Evolutionary conservation across 1,140 invertebrate genomes (phyloP).

Genomic region (Leptinotarsa undecemlineata): DNA sequence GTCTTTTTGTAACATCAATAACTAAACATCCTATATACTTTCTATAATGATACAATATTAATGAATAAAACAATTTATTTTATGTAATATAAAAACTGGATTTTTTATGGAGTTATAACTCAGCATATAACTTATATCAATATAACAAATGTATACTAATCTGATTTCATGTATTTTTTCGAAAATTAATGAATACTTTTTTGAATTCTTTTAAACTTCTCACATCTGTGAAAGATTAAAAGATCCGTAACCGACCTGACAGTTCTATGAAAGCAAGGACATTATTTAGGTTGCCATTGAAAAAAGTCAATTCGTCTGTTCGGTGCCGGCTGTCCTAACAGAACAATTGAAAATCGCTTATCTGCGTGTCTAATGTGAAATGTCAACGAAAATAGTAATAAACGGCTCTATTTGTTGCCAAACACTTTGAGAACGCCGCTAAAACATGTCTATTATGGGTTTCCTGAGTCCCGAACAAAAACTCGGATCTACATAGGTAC

Average conservation of each 20-base stretch:
- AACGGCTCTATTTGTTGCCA: constrained; percentile 44
- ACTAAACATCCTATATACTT: no score
- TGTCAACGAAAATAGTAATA: constrained; percentile 44
- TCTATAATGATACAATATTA: no score
- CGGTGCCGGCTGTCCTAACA: constrained; percentile 28
- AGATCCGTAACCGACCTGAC: constrained; percentile 15
- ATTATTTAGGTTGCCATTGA: constrained; percentile 27
- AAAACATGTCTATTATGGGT: constrained; percentile 42
- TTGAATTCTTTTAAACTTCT: neutral
- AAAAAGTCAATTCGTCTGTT: constrained; percentile 22
- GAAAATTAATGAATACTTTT: neutral
- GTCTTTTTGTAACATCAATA: no score
- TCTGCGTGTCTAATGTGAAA: constrained; percentile 41
- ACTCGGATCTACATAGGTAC: neutral
- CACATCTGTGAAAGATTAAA: constrained; percentile 1
- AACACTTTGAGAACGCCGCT: constrained; percentile 43
- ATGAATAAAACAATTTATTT: no score
- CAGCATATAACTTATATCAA: no score
- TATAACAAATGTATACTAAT: neutral
- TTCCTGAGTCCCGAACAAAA: neutral
- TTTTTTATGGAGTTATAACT: no score
- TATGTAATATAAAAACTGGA: no score
- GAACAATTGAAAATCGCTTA: constrained; percentile 34
- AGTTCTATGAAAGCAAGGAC: constrained; percentile 18
- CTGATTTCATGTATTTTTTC: neutral